Base-by-base conservation (phyloP, 2,888 invertebrate species). In the Penaeus monodon region DNA sequence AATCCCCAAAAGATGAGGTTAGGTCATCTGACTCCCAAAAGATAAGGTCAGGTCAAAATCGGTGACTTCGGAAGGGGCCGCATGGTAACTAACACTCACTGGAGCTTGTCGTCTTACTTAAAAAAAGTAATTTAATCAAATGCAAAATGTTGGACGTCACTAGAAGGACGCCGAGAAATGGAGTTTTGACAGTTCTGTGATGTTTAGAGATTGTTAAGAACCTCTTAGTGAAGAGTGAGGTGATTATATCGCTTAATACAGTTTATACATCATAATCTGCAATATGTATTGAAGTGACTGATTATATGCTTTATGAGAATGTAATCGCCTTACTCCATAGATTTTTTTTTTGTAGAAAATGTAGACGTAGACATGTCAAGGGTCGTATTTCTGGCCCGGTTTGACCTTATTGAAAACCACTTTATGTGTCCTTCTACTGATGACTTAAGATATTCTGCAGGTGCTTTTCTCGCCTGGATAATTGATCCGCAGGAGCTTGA, bases 151-250 rank as follows among this genome's bases (percentile, higher is more conserved):
- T 70, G 38, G 57, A 49, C 66, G 49, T 81, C 38, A 14, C 17
- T 44, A 81, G 81, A 81, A 66, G 81, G 86, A 86, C 57, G 81
- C 65, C 63, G 86, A 81, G 63, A 49, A 57, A 76, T 57, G 80
- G 80, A 70, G 70, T 38, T 80, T 86, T 78, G 86, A 81, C 81
- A 86, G 76, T 86, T 86, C 86, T 86, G 86, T 86, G 86, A 86
- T 86, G 86, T 86, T 86, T 86, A 86, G 86, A 86, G 65, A 81
- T 86, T 86, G 79, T 77, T 86, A 86, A 86, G 86, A 86, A 86
- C 79, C 70, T 76, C 65, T 84, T 85, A 85, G 79, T 73, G 65
- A 63, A 74, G 80, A 79, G 85, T 66, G 38, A 63, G 85, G 85
- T 79, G 79, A 85, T 85, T 80, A 33, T 73, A 33, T 73, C 38